A percentile compares a stretch with the other conserved stretches of the same genome.
Conservation (phyloP, 2,113 vertebrate species). For the Microtus richardsoni region DNA sequence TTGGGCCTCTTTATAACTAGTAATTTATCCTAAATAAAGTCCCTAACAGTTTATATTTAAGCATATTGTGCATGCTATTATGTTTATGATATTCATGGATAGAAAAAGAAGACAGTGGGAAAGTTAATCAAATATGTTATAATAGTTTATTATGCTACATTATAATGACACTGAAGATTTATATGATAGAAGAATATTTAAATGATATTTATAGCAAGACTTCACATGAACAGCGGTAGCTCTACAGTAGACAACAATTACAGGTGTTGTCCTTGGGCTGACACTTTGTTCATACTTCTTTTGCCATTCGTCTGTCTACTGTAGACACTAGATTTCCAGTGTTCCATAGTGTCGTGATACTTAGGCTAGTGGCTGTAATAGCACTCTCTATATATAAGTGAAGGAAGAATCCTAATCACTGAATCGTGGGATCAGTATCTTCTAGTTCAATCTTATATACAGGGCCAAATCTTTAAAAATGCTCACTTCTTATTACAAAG, state of each 20-base stretch:
- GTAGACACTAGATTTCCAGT: not conserved
- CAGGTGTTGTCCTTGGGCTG: not conserved
- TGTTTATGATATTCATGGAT: not conserved
- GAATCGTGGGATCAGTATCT: not conserved
- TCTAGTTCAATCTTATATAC: not conserved
- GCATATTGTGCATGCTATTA: not conserved
- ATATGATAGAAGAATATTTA: not conserved
- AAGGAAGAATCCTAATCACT: not conserved
- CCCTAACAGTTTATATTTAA: not conserved
- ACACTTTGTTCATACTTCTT: not conserved
- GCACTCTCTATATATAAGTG: not conserved
- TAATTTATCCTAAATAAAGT: not conserved
- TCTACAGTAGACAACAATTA: not conserved
- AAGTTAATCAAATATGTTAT: not conserved
- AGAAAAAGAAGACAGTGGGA: not conserved
- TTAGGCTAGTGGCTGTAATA: not conserved
- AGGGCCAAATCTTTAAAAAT: not conserved
- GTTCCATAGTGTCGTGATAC: not conserved
- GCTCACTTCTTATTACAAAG: slow-evolving; percentile 10
- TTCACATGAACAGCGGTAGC: not conserved
- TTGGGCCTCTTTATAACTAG: not conserved
- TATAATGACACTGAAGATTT: not conserved
- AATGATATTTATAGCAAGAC: not conserved
- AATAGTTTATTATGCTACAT: not conserved
- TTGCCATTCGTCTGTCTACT: not conserved